Evolutionary conservation across 2,888 invertebrate genomes (phyloP).

Genomic region (Hirudinaria manillensis): DNA sequence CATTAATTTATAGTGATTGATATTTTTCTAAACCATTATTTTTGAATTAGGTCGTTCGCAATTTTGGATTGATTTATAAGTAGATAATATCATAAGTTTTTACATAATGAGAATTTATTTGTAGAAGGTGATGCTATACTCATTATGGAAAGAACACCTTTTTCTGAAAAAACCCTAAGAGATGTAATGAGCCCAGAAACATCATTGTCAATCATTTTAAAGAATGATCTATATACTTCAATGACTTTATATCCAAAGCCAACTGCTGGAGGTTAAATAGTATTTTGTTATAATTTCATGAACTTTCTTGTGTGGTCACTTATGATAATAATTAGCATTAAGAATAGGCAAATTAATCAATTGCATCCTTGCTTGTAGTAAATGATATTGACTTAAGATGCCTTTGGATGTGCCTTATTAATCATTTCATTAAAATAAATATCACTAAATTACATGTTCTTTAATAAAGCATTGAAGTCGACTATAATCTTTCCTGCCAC

Average conservation of each 20-base stretch:
- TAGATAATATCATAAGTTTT: neutral
- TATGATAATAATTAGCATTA: neutral
- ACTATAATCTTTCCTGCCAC: slow-evolving; percentile 89
- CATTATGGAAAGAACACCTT: slow-evolving; percentile 50
- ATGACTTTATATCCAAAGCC: slow-evolving; percentile 44
- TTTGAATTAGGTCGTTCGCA: neutral
- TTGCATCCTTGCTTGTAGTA: too few species aligned
- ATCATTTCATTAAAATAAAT: too few species aligned
- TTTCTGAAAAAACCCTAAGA: slow-evolving; percentile 42
- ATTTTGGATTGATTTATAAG: neutral
- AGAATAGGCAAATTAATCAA: too few species aligned
- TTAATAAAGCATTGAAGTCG: slow-evolving; percentile 63
- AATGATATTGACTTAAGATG: too few species aligned
- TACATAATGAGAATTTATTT: neutral
- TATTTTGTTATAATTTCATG: neutral
- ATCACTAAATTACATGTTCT: too few species aligned
- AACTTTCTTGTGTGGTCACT: neutral
- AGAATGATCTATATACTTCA: slow-evolving; percentile 52
- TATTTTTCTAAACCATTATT: neutral
- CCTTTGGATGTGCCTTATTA: too few species aligned
- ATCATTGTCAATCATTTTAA: slow-evolving; percentile 41
- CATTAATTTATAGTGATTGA: neutral
- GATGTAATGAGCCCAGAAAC: slow-evolving; percentile 43
- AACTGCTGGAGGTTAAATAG: slow-evolving; percentile 44
- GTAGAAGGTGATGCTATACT: slow-evolving; percentile 46